Evolutionary conservation across 35 echinoderm and acorn worm genomes (phyloP).

Genomic region (Amphiura filiformis): DNA sequence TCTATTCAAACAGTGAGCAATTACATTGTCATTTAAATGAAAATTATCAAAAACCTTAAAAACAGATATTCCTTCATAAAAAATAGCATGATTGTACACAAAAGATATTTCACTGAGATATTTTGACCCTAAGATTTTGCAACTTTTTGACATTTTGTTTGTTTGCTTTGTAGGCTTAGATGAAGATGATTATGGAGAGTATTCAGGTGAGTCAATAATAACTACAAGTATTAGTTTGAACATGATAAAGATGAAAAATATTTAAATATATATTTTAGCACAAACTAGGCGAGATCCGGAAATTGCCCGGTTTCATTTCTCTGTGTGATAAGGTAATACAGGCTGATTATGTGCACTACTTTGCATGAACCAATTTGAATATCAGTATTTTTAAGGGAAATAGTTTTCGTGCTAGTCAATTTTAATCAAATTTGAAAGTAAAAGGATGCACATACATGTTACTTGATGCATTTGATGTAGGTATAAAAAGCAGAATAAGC

Average conservation of each 20-base stretch:
- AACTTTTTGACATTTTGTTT: background rate
- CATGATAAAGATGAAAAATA: background rate
- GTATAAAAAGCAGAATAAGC: no score
- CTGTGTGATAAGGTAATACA: no score
- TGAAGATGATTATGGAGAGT: constrained; percentile 53
- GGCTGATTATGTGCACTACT: no score
- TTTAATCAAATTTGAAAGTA: no score
- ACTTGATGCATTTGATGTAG: no score
- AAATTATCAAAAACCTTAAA: background rate
- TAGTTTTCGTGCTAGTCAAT: no score
- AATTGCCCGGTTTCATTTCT: no score
- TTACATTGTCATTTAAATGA: no score
- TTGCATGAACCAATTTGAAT: no score
- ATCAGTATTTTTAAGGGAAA: no score
- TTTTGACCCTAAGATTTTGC: background rate
- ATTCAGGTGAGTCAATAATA: constrained; percentile 34
- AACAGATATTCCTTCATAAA: constrained; percentile 16
- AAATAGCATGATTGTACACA: background rate
- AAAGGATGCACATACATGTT: no score
- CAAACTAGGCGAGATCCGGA: background rate
- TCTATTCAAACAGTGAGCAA: no score
- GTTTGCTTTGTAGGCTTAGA: constrained; percentile 44
- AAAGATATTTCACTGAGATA: background rate
- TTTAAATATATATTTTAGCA: background rate
- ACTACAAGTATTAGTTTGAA: background rate